phyloP scores from a whole-genome alignment of 1,140 invertebrate genomes.

The Mylabris phalerata region DNA sequence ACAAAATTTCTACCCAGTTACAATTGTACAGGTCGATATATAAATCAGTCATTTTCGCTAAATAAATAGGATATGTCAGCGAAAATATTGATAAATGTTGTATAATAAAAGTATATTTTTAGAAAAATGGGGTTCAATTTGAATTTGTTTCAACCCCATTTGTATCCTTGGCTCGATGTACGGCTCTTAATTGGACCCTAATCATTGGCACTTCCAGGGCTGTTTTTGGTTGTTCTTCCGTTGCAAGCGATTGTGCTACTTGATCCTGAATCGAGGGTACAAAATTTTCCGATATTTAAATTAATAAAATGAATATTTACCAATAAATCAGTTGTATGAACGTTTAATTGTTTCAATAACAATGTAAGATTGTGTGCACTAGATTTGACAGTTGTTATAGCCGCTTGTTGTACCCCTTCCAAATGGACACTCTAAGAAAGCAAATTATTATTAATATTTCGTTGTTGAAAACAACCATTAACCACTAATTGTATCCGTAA shows the following conservation, averaged over 20 bases:
- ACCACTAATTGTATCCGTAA: conserved; percentile 22
- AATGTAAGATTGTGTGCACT: conserved; percentile 24
- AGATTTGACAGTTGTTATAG: conserved; percentile 19
- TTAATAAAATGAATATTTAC: conserved; percentile 23
- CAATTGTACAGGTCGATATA: no score
- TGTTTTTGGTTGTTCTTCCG: conserved; percentile 12
- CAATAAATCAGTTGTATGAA: conserved; percentile 30
- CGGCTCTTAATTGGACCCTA: conserved; percentile 24
- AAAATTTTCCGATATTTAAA: not conserved
- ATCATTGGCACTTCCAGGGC: conserved; percentile 28
- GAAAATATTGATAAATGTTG: no score
- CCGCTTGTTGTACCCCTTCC: conserved; percentile 27
- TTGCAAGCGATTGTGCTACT: conserved; percentile 15
- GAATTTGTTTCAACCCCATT: conserved; percentile 20
- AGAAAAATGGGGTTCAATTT: no score
- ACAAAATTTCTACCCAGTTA: no score
- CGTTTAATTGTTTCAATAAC: conserved; percentile 31
- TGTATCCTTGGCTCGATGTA: conserved; percentile 18
- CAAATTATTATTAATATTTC: conserved; percentile 14
- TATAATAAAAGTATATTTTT: no score
- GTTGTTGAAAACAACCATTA: conserved; percentile 17
- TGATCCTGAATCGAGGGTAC: conserved; percentile 17
- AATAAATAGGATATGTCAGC: no score
- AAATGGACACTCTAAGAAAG: conserved; percentile 32
- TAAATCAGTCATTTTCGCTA: no score